These are phyloP conservation scores for Rhinoptilus africanus DNA, from an alignment of 2,113 vertebrate genomes.

Conservation along the genomic window DNA sequence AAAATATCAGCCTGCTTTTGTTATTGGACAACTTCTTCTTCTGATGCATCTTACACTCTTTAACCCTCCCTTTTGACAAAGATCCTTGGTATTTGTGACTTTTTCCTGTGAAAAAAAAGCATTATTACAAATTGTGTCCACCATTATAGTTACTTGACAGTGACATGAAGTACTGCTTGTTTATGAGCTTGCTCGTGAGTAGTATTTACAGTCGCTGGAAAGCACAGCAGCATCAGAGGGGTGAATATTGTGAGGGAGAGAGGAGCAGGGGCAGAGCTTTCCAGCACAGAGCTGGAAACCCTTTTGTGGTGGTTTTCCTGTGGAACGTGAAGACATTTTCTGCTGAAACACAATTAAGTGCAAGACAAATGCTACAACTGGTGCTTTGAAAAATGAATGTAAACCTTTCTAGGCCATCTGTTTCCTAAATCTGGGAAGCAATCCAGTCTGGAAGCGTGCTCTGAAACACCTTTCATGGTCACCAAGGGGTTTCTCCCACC, in stretches of 20 bases:
- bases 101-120: neutral
- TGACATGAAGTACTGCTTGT: neutral
- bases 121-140: neutral
- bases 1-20: neutral
- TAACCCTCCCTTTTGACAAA: neutral
- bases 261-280: neutral
- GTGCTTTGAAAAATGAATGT: neutral
- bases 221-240: neutral
- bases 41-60: neutral
- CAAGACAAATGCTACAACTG: slow-evolving; percentile 7
- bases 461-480: neutral
- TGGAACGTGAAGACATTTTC: neutral
- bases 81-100: neutral
- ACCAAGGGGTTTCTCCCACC: neutral
- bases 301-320: neutral
- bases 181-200: neutral
- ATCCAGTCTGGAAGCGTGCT: neutral
- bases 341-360: neutral
- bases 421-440: slow-evolving; percentile 37
- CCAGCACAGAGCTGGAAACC: neutral
- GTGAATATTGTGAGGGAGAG: neutral
- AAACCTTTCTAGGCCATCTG: slow-evolving; percentile 35
- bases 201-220: neutral
- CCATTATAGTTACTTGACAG: neutral
- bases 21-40: neutral